These are phyloP conservation scores for Pituophis catenifer DNA, from an alignment of 2,113 vertebrate genomes.

Conservation along the genomic window DNA sequence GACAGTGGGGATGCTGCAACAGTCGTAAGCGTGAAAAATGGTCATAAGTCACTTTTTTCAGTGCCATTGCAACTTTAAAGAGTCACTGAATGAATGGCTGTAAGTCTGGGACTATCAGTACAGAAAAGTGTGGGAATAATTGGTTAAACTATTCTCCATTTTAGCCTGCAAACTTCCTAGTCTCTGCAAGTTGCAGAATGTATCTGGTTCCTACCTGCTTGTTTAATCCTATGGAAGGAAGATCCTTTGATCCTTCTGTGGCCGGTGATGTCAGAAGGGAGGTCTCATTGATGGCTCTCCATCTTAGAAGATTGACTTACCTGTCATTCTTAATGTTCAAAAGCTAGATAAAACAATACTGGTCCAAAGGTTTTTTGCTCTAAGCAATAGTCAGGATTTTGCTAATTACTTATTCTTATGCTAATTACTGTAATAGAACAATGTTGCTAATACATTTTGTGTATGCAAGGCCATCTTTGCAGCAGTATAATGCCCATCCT, in stretches of 20 bases:
- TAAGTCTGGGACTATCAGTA: too few species aligned
- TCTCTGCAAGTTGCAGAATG: neutral
- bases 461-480: neutral
- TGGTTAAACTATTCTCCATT: neutral
- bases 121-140: neutral
- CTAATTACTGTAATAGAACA: neutral
- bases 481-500: neutral
- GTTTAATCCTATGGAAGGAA: neutral
- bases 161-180: too few species aligned
- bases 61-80: neutral
- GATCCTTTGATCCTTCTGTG: neutral
- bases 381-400: neutral
- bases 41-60: neutral
- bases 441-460: neutral
- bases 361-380: neutral
- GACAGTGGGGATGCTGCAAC: neutral
- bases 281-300: neutral
- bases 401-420: too few species aligned
- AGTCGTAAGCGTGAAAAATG: neutral
- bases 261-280: too few species aligned
- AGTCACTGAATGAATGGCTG: too few species aligned
- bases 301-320: neutral
- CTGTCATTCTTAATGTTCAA: neutral
- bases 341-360: neutral
- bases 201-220: neutral